Percentiles rank a stretch among this genome's conserved stretches.
These are phyloP conservation scores for Semotilus atromaculatus DNA, from an alignment of 2,797 vertebrate genomes.

Conservation along the genomic window DNA sequence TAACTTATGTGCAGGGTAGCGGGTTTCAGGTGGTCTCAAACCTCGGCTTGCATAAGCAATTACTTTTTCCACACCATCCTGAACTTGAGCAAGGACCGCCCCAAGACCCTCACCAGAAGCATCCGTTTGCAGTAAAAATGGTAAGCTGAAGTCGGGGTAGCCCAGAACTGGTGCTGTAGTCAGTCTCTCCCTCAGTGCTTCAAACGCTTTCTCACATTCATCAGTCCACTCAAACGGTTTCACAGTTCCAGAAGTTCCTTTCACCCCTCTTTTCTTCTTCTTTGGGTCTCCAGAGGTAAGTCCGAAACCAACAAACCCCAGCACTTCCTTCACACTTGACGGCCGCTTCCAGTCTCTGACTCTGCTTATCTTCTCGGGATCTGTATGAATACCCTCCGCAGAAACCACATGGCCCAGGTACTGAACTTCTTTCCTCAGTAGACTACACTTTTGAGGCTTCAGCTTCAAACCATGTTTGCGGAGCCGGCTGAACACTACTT, in stretches of 20 bases:
- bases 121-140: conserved; percentile 57
- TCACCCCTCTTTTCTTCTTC: conserved; percentile 48
- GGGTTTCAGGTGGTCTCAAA: conserved; percentile 51
- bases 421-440: conserved; percentile 37
- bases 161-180: conserved; percentile 49
- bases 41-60: conserved; percentile 53
- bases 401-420: too few species aligned
- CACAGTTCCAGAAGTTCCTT: not conserved
- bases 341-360: conserved; percentile 41
- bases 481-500: conserved; percentile 39
- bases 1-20: conserved; percentile 54
- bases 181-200: conserved; percentile 44
- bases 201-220: conserved; percentile 52
- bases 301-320: conserved; percentile 34
- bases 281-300: conserved; percentile 60
- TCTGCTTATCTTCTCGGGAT: conserved; percentile 55
- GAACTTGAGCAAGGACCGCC: conserved; percentile 48
- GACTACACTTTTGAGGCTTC: conserved; percentile 35
- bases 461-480: conserved; percentile 36
- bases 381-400: conserved; percentile 32
- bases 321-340: not conserved
- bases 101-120: conserved; percentile 58
- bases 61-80: conserved; percentile 46
- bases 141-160: conserved; percentile 56
- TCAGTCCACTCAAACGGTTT: conserved; percentile 39